Conservation (phyloP, 92 coral and sea anemone genomes). For the Parazoanthus darwini region DNA sequence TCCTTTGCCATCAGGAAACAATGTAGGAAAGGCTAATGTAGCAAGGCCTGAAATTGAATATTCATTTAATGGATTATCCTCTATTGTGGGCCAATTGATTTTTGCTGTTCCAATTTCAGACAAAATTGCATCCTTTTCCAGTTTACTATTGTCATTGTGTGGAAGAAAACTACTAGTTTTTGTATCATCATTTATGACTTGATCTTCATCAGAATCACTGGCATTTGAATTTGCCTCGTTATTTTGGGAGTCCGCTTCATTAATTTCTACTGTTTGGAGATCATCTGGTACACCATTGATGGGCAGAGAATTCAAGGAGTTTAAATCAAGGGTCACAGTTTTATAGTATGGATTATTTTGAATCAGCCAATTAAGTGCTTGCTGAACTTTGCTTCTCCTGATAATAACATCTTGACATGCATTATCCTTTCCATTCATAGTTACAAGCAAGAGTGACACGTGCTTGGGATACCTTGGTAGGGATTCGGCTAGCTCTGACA, state of each 20-base stretch:
- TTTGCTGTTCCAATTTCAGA: constrained; percentile 11
- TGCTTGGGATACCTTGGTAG: constrained; percentile 51
- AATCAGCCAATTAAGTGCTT: constrained; percentile 50
- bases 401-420: constrained; percentile 53
- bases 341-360: constrained; percentile 60
- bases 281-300: constrained; percentile 46
- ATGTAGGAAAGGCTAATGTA: constrained; percentile 16
- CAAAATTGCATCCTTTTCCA: constrained; percentile 5
- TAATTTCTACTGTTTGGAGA: constrained; percentile 46
- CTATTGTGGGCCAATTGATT: constrained; percentile 10
- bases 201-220: constrained; percentile 37
- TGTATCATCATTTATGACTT: constrained; percentile 13
- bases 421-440: constrained; percentile 60
- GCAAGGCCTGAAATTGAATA: constrained; percentile 26
- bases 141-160: constrained; percentile 14
- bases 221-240: constrained; percentile 32
- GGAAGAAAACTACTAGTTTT: constrained; percentile 34
- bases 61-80: constrained; percentile 14
- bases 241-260: constrained; percentile 35
- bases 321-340: constrained; percentile 40
- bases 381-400: constrained; percentile 51
- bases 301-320: constrained; percentile 44
- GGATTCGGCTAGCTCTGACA: constrained; percentile 48
- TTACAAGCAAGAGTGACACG: constrained; percentile 49
- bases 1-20: constrained; percentile 30